Evolutionary conservation across 2,797 vertebrate genomes (phyloP).

Genomic region (Saxicola maurus): DNA sequence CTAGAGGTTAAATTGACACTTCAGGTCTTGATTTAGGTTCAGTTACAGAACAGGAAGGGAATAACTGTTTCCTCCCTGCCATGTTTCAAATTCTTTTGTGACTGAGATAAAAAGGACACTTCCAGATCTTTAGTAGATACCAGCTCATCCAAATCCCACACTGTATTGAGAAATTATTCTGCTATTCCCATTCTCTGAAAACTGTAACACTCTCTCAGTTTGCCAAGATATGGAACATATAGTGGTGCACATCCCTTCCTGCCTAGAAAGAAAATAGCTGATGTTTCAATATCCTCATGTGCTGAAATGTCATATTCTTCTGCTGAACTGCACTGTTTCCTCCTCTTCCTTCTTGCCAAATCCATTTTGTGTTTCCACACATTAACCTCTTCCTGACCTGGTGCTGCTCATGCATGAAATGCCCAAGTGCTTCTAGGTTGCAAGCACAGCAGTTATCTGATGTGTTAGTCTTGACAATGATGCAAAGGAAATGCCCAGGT

Average conservation of each 20-base stretch:
- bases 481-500: not conserved
- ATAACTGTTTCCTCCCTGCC: not conserved
- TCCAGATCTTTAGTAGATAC: not conserved
- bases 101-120: not conserved
- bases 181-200: not conserved
- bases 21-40: slow-evolving; percentile 3
- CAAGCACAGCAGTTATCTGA: not conserved
- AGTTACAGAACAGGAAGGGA: not conserved
- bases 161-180: not conserved
- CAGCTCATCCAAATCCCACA: not conserved
- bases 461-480: not conserved
- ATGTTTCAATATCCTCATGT: not conserved
- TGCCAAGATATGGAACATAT: not conserved
- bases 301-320: not conserved
- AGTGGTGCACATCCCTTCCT: not conserved
- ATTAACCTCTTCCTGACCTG: slow-evolving; percentile 28
- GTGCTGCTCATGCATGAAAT: not conserved
- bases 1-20: slow-evolving; percentile 14
- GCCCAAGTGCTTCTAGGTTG: not conserved
- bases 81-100: not conserved
- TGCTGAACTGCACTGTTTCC: not conserved
- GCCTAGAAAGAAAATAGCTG: not conserved
- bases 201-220: not conserved
- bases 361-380: not conserved
- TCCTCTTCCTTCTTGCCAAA: not conserved